Evolutionary conservation across 2,888 invertebrate species (phyloP).

Genomic region (Creontiades dilutus): DNA sequence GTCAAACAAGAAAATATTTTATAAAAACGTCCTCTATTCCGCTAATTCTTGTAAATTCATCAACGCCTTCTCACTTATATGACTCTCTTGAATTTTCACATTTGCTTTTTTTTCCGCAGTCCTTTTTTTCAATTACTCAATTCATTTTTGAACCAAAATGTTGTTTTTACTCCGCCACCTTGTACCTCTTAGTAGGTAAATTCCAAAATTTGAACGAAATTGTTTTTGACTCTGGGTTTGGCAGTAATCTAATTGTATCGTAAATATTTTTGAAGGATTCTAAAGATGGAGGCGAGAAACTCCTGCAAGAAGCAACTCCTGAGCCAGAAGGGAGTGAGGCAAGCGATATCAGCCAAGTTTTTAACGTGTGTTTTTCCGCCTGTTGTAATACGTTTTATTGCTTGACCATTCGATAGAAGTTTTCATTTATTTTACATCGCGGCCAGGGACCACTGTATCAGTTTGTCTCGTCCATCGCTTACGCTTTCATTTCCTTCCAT

Average conservation of each 20-base stretch:
- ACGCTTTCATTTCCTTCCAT: neutral
- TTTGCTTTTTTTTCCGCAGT: no score
- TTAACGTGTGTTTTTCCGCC: constrained; percentile 70
- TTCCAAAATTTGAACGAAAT: no score
- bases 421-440: constrained; percentile 10
- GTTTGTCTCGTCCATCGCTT: neutral
- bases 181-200: no score
- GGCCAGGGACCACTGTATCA: neutral
- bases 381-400: constrained; percentile 57
- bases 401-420: constrained; percentile 49
- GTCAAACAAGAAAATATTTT: no score
- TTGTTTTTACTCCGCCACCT: no score
- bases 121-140: no score
- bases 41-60: no score
- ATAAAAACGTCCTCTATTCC: no score
- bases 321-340: constrained; percentile 71
- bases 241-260: constrained; percentile 14
- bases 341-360: constrained; percentile 69
- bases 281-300: constrained; percentile 62
- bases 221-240: neutral
- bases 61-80: no score
- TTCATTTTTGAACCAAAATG: no score
- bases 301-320: constrained; percentile 46
- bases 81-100: no score
- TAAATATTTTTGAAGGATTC: constrained; percentile 65